Evolutionary conservation across 2,888 invertebrate genomes (phyloP), one percentile per base, ranked within the genome.

Genomic region (Microplitis deprimator): DNA sequence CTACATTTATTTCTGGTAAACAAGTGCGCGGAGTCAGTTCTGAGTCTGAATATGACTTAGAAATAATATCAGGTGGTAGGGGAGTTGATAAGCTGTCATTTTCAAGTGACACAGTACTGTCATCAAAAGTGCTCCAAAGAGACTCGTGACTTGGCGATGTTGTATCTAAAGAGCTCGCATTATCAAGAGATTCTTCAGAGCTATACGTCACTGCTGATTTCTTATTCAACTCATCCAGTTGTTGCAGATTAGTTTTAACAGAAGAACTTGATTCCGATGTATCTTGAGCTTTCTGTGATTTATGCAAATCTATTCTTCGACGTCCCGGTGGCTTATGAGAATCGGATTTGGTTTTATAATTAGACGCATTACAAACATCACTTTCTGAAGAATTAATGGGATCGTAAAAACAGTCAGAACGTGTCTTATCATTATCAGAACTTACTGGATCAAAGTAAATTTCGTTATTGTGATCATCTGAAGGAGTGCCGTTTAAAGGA

Each of bases 381-480:
- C 85, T 86, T 13, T 86, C 87, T 4, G 87, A 86, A 1, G 84
- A 85, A 16, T 81, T 83, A 0, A 82, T 62, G 6, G 82, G 85
- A 16, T 87, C 86, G 67, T 83, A 84, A 68, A 81, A 85, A 1
- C 62, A 65, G 0, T 87, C 86, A 20, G 64, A 60, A n/a, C 65
- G 73, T 38, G 80, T 61, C 59, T 84, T 85, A 4, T 87, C 87
- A 1, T 82, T 78, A 2, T 88, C 87, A 10, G 89, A 89, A 3
- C 87, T 85, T 5, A 88, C 84, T 0, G 87, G 84, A 50, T 90
- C 89, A 79, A 87, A 89, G 61, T 86, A 88, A 0, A 82, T 77
- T 0, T 89, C 89, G n/a, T 86, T 88, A 17, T 86, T 85, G 69
- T 92, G 92, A 83, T 92, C 92, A 20, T 86, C 88, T 0, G 87